Evolutionary conservation across 2,797 vertebrate genomes (phyloP), one percentile per base, ranked within the genome.

Genomic region (Fistularia commersonii): DNA sequence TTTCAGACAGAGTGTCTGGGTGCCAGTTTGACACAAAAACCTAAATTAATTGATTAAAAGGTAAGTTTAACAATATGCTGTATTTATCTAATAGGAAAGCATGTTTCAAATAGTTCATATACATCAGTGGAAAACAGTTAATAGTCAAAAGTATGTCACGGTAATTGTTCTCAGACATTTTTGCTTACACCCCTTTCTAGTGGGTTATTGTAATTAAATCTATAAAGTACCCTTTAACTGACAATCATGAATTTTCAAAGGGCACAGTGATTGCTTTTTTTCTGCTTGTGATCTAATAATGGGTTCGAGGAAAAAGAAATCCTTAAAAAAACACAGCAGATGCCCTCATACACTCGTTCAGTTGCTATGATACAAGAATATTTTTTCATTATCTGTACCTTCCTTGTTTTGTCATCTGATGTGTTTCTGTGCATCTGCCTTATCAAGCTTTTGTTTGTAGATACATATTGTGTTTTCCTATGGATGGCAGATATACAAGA

Each of bases 371-470:
- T 65, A 57, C 45, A 54, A 66, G 48, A 68, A 52, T 69, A 48
- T 42, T 41, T 50, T 34, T 53, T 48, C 66, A 58, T 79, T 64
- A 82, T 82, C 57, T 58, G 14, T 73, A 75, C 83, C 77, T 70
- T 62, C 34, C 33, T 37, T 42, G 34, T 36, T 62, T 50, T 47
- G 36, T 51, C 11, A 1, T 60, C 8, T 70, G 47, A 41, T 62
- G 12, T 65, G 33, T 68, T 48, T 51, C 9, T 70, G 48, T 64
- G 47, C 66, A 53, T 69, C 55, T 50, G 31, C 44, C 44, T 79
- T 76, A 79, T 81, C 72, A 63, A 56, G 50, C 80, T 61, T 81
- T 86, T 80, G 77, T 85, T 77, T 81, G 68, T 44, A 23, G 51
- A 54, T 34, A 53, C 63, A 78, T 86, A 68, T 66, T 67, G 72